A percentile compares a stretch with the other conserved stretches of the same genome.
phyloP scores from a whole-genome alignment of 2,113 vertebrate species.

The Arenaria interpres region DNA sequence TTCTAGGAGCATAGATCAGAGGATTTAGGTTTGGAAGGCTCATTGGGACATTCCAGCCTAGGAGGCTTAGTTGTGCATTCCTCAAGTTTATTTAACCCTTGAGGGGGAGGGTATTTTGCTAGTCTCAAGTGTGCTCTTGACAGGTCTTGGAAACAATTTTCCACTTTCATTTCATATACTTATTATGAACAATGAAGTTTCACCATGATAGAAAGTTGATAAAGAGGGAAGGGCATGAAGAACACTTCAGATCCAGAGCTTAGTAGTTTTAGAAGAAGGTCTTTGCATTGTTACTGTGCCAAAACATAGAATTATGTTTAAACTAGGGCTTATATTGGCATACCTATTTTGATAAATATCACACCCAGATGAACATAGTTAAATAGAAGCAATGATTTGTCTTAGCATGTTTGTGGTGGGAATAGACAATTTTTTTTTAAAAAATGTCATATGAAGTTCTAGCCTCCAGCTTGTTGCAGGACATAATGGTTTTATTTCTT shows the following conservation, averaged over 20 bases:
- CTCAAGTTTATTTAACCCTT: not conserved
- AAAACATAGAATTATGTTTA: not conserved
- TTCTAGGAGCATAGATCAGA: not conserved
- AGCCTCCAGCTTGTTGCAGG: not conserved
- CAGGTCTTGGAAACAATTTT: not conserved
- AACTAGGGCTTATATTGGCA: not conserved
- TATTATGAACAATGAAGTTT: not conserved
- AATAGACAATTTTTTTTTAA: not conserved
- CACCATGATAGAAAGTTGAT: not conserved
- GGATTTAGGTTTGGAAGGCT: not conserved
- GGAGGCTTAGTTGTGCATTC: not conserved
- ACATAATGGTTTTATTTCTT: not conserved
- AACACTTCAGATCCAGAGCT: not conserved
- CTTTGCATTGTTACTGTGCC: not conserved
- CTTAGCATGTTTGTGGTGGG: not conserved
- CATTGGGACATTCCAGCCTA: not conserved
- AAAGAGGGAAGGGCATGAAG: not conserved
- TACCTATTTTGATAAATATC: not conserved
- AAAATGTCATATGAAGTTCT: not conserved
- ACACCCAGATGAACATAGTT: not conserved
- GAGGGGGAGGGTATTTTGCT: not conserved
- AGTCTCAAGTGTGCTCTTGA: not conserved
- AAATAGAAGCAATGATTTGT: not conserved
- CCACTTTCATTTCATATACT: not conserved
- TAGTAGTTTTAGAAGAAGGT: not conserved